phyloP scores from a whole-genome alignment of 2,797 vertebrate genomes.

The Uromys caudimaculatus region DNA sequence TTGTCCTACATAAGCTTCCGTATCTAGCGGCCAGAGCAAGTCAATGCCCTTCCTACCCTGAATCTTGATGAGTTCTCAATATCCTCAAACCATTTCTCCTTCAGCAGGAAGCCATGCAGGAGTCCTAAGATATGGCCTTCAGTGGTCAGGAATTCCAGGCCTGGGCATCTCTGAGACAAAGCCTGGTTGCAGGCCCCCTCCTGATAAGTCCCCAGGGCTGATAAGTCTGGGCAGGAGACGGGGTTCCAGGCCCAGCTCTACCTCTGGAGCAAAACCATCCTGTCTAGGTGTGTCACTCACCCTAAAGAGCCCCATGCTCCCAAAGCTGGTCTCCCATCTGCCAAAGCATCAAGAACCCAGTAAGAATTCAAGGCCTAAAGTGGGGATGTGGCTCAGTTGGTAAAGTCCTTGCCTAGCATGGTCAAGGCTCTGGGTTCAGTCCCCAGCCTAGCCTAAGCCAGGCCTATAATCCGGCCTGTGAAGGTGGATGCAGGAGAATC shows the following conservation, averaged over 20 bases:
- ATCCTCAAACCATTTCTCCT: neutral
- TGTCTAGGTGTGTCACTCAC: neutral
- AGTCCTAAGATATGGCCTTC: neutral
- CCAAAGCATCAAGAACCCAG: neutral
- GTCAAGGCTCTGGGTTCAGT: neutral
- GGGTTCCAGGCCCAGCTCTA: neutral
- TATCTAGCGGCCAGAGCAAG: neutral
- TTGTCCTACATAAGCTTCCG: neutral
- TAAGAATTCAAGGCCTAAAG: neutral
- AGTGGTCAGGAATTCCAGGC: neutral
- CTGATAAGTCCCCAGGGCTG: neutral
- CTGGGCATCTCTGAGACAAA: neutral
- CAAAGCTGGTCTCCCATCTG: neutral
- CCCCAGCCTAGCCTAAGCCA: neutral
- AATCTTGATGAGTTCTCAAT: slow-evolving; percentile 30
- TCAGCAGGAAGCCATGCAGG: neutral
- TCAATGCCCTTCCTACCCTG: neutral
- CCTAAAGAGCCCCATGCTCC: neutral
- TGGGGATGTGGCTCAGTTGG: neutral
- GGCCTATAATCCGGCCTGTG: neutral
- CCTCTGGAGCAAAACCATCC: neutral
- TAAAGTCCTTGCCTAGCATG: neutral
- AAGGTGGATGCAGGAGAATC: too few relatives aligned
- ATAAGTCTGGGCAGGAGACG: fast-evolving
- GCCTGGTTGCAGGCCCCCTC: neutral